Percentiles rank a stretch among this genome's conserved stretches.
Conservation (phyloP, 1,140 invertebrate species). For the Chironomus striatipennis region DNA sequence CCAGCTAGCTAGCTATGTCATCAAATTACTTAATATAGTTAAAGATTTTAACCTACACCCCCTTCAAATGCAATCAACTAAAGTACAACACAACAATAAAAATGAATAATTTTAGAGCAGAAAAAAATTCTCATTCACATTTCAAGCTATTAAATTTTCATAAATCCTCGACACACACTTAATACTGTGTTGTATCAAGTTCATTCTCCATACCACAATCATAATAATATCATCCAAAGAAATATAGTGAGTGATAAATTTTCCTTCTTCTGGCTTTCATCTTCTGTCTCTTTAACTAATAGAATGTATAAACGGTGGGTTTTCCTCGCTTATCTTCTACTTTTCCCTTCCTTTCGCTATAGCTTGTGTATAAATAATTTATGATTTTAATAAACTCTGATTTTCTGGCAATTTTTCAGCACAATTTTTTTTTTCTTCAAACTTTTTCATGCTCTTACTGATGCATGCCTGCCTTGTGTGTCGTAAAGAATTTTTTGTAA, state of each 20-base stretch:
- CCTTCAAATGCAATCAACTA: no score
- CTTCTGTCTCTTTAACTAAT: background rate
- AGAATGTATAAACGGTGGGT: background rate
- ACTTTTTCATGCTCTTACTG: background rate
- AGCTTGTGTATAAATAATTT: conserved; percentile 8
- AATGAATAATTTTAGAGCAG: no score
- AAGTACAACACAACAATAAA: no score
- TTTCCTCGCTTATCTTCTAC: background rate
- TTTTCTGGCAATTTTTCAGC: conserved; percentile 21
- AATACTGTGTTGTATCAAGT: no score
- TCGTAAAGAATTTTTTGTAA: background rate
- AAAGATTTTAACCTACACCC: no score
- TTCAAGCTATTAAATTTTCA: no score
- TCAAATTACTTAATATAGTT: no score
- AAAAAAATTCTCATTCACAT: no score
- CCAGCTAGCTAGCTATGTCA: no score
- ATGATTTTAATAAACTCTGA: conserved; percentile 24
- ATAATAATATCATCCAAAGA: background rate
- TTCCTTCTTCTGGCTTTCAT: background rate
- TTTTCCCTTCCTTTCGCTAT: background rate
- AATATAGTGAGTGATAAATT: conserved; percentile 5
- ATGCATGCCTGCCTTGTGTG: background rate
- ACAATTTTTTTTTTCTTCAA: no score
- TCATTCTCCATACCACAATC: no score
- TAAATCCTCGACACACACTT: no score